Conservation (phyloP, 35 echinoderm and acorn worm genomes). For the Apostichopus japonicus region DNA sequence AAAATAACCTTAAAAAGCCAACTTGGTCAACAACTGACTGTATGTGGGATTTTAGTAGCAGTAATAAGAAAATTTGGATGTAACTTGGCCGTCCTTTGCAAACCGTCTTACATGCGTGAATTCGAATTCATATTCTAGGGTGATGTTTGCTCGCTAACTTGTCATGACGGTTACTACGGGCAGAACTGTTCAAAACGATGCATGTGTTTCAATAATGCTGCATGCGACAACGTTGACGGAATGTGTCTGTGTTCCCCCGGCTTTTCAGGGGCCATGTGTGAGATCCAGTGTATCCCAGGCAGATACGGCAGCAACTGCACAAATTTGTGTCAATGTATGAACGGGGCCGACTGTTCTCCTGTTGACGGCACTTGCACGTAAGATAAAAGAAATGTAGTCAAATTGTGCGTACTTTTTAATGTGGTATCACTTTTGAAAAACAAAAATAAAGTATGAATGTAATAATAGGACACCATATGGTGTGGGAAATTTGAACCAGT, state of each 20-base stretch:
- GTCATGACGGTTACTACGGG: conserved; percentile 63
- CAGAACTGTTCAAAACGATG: conserved; percentile 61
- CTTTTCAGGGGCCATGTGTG: conserved; percentile 70
- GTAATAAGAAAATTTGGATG: neutral
- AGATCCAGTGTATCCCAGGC: conserved; percentile 63
- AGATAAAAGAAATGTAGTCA: neutral
- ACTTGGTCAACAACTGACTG: no score
- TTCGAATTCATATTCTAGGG: conserved; percentile 46
- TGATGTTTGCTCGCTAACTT: conserved; percentile 72
- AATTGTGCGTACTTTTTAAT: neutral
- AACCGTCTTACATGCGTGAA: neutral
- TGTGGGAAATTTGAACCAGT: no score
- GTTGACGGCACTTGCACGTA: conserved; percentile 84
- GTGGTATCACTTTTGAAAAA: no score
- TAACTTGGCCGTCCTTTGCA: neutral
- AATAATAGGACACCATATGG: no score
- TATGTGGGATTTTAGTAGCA: no score
- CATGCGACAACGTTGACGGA: conserved; percentile 74
- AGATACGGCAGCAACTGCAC: conserved; percentile 69
- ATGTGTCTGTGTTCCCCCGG: conserved; percentile 75
- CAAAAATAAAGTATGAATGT: no score
- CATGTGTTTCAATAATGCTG: conserved; percentile 77
- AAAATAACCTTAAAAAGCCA: no score
- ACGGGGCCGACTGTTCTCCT: conserved; percentile 76
- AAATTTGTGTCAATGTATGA: conserved; percentile 69